phyloP scores from a whole-genome alignment of 2,888 invertebrate species.

The Machimus atricapillus region DNA sequence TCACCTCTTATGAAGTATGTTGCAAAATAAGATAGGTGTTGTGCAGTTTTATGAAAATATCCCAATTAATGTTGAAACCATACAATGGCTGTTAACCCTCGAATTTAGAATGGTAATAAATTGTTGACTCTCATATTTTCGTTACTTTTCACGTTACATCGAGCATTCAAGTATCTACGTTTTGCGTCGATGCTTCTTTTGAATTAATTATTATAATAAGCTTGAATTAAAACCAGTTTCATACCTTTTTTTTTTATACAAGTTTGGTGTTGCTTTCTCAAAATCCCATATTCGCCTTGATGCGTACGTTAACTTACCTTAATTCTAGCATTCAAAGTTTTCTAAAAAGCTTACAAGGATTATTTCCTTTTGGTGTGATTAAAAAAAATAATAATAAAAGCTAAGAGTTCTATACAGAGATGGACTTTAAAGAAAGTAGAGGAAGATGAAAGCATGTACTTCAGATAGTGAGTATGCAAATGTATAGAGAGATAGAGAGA shows the following conservation, averaged over 20 bases:
- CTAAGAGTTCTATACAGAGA: neutral
- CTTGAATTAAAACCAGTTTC: neutral
- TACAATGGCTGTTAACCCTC: neutral
- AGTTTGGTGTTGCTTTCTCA: neutral
- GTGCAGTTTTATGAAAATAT: neutral
- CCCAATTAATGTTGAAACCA: neutral
- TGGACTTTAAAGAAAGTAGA: neutral
- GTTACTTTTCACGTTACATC: neutral
- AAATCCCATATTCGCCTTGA: neutral
- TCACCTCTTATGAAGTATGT: neutral
- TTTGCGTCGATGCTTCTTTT: neutral
- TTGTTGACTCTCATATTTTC: neutral
- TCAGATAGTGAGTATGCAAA: neutral
- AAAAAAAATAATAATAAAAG: neutral
- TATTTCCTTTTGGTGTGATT: neutral
- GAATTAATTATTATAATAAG: neutral
- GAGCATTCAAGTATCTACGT: neutral
- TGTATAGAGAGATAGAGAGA: constrained; percentile 28
- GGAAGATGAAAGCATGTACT: neutral
- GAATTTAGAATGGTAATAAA: neutral
- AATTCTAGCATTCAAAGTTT: neutral
- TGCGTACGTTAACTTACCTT: neutral
- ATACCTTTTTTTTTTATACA: neutral
- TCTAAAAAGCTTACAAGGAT: neutral
- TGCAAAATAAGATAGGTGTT: neutral